phyloP scores from a whole-genome alignment of 2,888 invertebrate genomes.

The Phaedon cochleariae region DNA sequence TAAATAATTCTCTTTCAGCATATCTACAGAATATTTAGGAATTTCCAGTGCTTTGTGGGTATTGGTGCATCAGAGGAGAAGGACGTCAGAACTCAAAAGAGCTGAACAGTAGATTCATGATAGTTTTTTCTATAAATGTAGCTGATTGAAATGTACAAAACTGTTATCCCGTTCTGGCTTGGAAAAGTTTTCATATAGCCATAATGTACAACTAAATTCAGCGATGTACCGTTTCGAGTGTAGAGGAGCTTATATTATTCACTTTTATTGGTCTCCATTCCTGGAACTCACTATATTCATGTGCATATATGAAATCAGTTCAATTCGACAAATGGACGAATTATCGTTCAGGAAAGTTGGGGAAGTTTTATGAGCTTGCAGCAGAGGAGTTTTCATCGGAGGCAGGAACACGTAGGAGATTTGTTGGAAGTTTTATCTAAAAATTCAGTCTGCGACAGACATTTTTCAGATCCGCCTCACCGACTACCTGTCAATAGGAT shows the following conservation, averaged over 20 bases:
- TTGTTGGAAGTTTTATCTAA: not conserved
- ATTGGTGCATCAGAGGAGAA: no score
- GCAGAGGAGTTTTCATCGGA: slow-evolving; percentile 15
- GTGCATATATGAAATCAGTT: slow-evolving; percentile 38
- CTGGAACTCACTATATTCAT: slow-evolving; percentile 34
- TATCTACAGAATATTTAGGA: no score
- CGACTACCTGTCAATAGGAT: not conserved
- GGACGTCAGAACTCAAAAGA: no score
- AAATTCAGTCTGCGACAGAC: not conserved
- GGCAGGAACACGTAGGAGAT: slow-evolving; percentile 4
- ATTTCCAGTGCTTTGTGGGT: no score
- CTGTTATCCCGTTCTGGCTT: no score
- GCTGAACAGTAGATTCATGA: no score
- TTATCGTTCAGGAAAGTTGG: slow-evolving; percentile 24
- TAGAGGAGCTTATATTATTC: slow-evolving; percentile 29
- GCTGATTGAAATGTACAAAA: no score
- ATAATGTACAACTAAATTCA: no score
- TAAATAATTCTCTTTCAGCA: no score
- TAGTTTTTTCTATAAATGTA: no score
- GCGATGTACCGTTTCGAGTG: not conserved
- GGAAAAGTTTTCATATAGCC: no score
- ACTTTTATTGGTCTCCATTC: slow-evolving; percentile 36
- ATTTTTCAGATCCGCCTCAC: not conserved
- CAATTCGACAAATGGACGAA: slow-evolving; percentile 28
- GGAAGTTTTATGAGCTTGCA: slow-evolving; percentile 26